Evolutionary conservation across 2,113 vertebrate species (phyloP), one percentile per base, ranked within the genome.

Genomic region (Oncorhynchus masou): DNA sequence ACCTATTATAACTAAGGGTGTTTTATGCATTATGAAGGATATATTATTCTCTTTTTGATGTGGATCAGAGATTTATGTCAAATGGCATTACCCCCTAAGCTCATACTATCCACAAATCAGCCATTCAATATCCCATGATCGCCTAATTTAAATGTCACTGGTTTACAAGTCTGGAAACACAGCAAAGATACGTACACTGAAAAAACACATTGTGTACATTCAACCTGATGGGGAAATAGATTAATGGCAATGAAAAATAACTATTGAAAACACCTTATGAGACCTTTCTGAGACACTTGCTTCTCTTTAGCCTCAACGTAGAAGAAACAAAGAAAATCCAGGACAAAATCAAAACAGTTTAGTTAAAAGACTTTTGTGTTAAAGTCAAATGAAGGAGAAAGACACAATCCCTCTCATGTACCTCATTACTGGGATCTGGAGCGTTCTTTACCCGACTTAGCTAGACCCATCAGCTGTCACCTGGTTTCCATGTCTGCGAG

Each of bases 331-430:
- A 73, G 77, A 88, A 85, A 78, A 80, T 75, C 74, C 57, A 81
- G 22, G 73, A 79, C 81, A 78, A 75, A 79, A 80, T 73, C 2
- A 22, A 69, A 81, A 81, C 75, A 59, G 69, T 87, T 88, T 83
- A 79, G 31, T 86, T 74, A 70, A 84, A 74, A 74, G 68, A 83
- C 78, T 85, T 79, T 78, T 79, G 79, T 79, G 82, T 76, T 87
- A 86, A 92, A 92, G 89, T 91, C 86, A 90, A 91, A 89, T 86
- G 79, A 91, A 92, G 88, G 87, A 86, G 85, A 6, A 86, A 84
- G 73, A 68, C 79, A 82, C 74, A 66, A 80, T 84, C 74, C 78
- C 51, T 76, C 80, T 83, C 74, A 57, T 81, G 85, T 80, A 82
- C 82, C 88, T 91, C 88, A 91, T 91, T 92, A 92, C 34, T 34